Conservation (phyloP, 2,113 vertebrate genomes). For the Pseudopipra pipra region DNA sequence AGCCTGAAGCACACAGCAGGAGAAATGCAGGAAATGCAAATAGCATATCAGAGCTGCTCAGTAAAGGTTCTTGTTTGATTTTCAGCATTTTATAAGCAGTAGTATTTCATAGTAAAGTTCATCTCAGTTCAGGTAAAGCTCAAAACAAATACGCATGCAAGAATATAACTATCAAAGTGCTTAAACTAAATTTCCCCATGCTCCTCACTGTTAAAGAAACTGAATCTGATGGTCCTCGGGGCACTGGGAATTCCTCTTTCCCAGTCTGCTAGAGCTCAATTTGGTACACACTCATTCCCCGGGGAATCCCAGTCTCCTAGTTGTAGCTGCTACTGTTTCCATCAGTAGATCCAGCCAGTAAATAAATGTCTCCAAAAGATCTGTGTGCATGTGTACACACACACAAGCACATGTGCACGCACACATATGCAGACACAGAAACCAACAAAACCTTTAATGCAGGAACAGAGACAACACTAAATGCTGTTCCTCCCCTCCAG, state of each 20-base stretch:
- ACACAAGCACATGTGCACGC: too few relatives aligned
- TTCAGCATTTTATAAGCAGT: neutral
- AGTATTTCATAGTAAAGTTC: neutral
- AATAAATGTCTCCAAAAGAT: neutral
- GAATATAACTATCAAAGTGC: neutral
- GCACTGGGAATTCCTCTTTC: neutral
- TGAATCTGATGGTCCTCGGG: neutral
- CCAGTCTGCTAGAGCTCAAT: accelerated
- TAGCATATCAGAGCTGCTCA: neutral
- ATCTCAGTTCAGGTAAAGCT: neutral
- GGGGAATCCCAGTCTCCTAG: neutral
- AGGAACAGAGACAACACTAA: neutral
- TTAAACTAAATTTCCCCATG: neutral
- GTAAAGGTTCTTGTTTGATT: neutral
- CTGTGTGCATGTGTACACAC: accelerated
- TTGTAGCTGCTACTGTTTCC: neutral
- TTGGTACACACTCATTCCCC: neutral
- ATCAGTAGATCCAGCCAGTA: neutral
- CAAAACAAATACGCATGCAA: neutral
- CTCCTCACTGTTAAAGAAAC: neutral
- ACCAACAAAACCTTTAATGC: neutral
- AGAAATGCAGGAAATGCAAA: neutral
- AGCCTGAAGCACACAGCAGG: neutral
- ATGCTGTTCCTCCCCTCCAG: neutral
- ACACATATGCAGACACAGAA: neutral